These are phyloP conservation scores for Pantala flavescens DNA, from an alignment of 1,140 invertebrate species.

Conservation along the genomic window DNA sequence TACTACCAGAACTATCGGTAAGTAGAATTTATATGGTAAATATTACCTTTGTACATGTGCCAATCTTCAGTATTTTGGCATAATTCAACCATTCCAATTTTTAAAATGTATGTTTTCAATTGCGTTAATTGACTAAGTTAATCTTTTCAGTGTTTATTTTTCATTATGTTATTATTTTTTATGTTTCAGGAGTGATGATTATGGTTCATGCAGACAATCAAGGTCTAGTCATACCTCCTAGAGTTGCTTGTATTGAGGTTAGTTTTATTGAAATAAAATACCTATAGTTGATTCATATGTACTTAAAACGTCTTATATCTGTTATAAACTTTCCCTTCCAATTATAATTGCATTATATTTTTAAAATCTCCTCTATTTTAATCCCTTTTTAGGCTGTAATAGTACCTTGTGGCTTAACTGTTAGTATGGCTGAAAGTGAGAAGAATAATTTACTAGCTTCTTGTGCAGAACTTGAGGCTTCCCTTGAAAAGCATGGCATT, in stretches of 20 bases:
- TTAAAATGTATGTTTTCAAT: too few relatives aligned
- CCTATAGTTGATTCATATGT: not conserved
- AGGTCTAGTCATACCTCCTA: conserved; percentile 90
- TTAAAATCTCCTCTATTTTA: too few relatives aligned
- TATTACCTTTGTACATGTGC: too few relatives aligned
- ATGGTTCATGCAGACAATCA: conserved; percentile 97
- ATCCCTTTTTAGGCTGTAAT: conserved; percentile 69
- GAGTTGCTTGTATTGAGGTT: conserved; percentile 69
- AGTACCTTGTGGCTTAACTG: conserved; percentile 94
- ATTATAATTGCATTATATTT: too few relatives aligned
- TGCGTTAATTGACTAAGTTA: too few relatives aligned
- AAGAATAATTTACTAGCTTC: conserved; percentile 54
- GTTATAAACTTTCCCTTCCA: too few relatives aligned
- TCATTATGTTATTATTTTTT: not conserved
- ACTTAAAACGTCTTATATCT: not conserved
- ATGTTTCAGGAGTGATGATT: conserved; percentile 68
- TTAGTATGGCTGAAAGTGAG: conserved; percentile 59
- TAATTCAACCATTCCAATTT: not conserved
- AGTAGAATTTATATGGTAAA: conserved; percentile 25
- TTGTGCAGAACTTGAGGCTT: conserved; percentile 58
- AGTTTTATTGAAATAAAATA: conserved; percentile 12
- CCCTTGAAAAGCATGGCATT: conserved; percentile 46
- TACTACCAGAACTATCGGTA: conserved; percentile 88
- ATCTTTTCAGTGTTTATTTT: too few relatives aligned
- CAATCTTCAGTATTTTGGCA: conserved; percentile 32